phyloP scores from a whole-genome alignment of 2,113 vertebrate species.

The Corythaixoides concolor region DNA sequence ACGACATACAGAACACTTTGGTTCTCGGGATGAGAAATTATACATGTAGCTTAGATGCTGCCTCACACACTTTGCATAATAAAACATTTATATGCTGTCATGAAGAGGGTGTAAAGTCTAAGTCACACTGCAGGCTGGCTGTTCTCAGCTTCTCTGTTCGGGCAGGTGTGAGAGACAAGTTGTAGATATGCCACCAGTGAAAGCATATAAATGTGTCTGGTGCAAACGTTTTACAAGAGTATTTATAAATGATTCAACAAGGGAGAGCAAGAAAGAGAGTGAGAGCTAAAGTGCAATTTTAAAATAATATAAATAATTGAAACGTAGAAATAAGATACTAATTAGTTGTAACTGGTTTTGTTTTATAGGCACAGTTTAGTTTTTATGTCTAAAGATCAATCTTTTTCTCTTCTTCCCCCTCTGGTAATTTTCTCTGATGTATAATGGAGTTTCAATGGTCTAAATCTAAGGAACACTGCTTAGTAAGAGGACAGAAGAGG shows the following conservation, averaged over 20 bases:
- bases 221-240: slow-evolving; percentile 58
- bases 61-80: slow-evolving; percentile 74
- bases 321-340: slow-evolving; percentile 73
- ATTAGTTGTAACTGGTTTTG: slow-evolving; percentile 64
- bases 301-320: slow-evolving; percentile 82
- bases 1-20: slow-evolving; percentile 74
- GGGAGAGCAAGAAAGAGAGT: slow-evolving; percentile 7
- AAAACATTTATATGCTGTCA: slow-evolving; percentile 69
- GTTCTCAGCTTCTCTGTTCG: slow-evolving; percentile 24
- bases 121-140: slow-evolving; percentile 46
- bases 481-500: slow-evolving; percentile 62
- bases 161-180: slow-evolving; percentile 55
- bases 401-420: slow-evolving; percentile 58
- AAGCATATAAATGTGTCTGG: slow-evolving; percentile 61
- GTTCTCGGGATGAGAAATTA: slow-evolving; percentile 69
- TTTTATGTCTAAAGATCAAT: slow-evolving; percentile 68
- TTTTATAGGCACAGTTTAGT: slow-evolving; percentile 73
- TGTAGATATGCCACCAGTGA: slow-evolving; percentile 64
- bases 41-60: slow-evolving; percentile 61
- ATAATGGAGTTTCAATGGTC: slow-evolving; percentile 59
- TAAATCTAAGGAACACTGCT: slow-evolving; percentile 63
- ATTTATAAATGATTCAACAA: slow-evolving; percentile 63
- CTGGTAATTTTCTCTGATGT: slow-evolving; percentile 51
- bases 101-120: slow-evolving; percentile 39
- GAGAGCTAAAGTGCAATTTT: slow-evolving; percentile 80